Base-by-base conservation (phyloP, 2,797 vertebrate genomes). In the Crenuchus spilurus region DNA sequence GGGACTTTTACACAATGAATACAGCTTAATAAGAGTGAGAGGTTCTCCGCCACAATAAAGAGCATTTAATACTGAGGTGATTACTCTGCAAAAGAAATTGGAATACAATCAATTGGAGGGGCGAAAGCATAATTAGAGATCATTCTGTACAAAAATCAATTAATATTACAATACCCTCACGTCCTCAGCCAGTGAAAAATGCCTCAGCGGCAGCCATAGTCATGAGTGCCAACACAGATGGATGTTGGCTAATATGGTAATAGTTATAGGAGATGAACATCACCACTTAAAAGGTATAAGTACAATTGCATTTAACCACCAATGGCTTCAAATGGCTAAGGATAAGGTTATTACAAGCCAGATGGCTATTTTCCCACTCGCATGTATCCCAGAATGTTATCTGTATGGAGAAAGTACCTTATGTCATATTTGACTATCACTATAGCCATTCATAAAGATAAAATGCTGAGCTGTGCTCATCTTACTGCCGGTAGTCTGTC, bases 41-140 rank as follows among this genome's bases (percentile, higher is more conserved):
- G 62, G 13, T 68, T 52, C 42, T 44, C 62, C 42, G 24, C 24
- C 42, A 58, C 42, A 64, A 51, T 8, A 64, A 72, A n/a, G 62
- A 57, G 11, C 41, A 37, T 5, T 60, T 52, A 35, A 75, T 55
- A 24, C 9, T 35, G 20, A 22, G 14, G 20, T 35, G 44, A 69
- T 49, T 66, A 65, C 46, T 35, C 18, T 18, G 42, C 5, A 33
- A 49, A 58, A 49, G 31, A 49, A 75, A 54, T 20, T 24, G 26
- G 39, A 65, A 54, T 14, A 24, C 31, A 30, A 49, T 72, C 69
- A n/a, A 9, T 63, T 10, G 44, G n/a, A 52, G 10, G 20, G 35
- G 31, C 3, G n/a, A 65, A 42, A 55, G 35, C 18, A 22, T 31
- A 37, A 54, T 62, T 54, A 71, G 14, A 41, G 31, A 62, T 22